phyloP scores from a whole-genome alignment of 1,140 invertebrate genomes.

The Pantala flavescens region DNA sequence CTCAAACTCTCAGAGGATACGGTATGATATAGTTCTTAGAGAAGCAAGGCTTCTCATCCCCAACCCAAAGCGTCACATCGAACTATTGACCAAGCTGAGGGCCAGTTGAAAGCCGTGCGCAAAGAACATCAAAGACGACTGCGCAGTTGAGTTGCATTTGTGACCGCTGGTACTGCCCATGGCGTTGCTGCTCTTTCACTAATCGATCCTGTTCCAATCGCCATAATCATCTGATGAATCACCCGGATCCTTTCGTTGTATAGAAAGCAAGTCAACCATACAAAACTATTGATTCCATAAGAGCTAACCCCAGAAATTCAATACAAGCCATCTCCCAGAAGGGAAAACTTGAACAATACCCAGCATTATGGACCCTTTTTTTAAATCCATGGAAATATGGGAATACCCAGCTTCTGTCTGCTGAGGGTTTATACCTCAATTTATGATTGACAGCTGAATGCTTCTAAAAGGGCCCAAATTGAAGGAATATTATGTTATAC shows the following conservation, averaged over 20 bases:
- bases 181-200: background rate
- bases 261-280: background rate
- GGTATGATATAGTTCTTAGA: background rate
- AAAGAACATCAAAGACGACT: background rate
- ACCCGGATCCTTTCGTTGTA: background rate
- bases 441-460: background rate
- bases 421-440: background rate
- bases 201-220: conserved; percentile 3
- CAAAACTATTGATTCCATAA: background rate
- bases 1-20: background rate
- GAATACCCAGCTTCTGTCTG: background rate
- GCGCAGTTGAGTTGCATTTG: conserved; percentile 4
- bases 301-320: background rate
- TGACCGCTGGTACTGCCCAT: background rate
- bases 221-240: background rate
- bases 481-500: too few relatives aligned
- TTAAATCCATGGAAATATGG: background rate
- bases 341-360: background rate
- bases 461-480: background rate
- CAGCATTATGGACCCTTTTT: background rate
- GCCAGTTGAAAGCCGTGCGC: background rate
- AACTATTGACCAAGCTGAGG: conserved; percentile 5
- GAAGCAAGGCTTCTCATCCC: background rate
- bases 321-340: background rate
- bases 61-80: background rate